Evolutionary conservation across 2,888 invertebrate genomes (phyloP), one percentile per base, ranked within the genome.

Genomic region (Pecten maximus): DNA sequence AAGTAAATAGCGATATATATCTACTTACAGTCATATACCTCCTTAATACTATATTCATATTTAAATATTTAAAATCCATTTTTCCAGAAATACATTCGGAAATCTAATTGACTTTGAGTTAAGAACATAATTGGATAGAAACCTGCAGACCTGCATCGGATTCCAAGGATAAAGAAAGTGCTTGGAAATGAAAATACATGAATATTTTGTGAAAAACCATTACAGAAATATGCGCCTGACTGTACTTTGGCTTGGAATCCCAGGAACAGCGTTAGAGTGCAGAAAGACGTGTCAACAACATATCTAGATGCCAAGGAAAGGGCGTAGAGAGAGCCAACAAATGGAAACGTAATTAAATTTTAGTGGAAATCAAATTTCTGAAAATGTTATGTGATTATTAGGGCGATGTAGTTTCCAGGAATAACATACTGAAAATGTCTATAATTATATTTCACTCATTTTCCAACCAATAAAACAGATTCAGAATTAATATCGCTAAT

Each of bases 361-460:
- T 74, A 74, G 35, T 74, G 74, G 74, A 74, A 74, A 74, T 74
- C 74, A 74, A 74, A 74, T 74, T 74, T 74, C 74, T 74, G 74
- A 35, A 74, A 74, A 23, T 35, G 74, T 74, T 74, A 74, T 74
- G 74, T 74, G 74, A 74, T 74, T 74, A 74, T 74, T 28, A 74
- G 35, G 35, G 6, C 74, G 12, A 28, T 10, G 2, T 35, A 8
- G 35, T 35, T 74, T 28, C 74, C 74, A 74, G 74, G 35, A 74
- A 74, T 74, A 74, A 74, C 74, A 74, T 74, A 74, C 35, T 10
- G 74, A 12, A 35, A 74, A 74, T 74, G 74, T 74, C 74, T 74
- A 35, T 74, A 74, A 74, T 74, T 74, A 35, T 74, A 74, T 74
- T 74, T 74, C 23, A 74, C 74, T 74, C 74, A 74, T 74, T 74